These are phyloP conservation scores for Vimba vimba DNA, from an alignment of 2,113 vertebrate genomes.

Conservation along the genomic window DNA sequence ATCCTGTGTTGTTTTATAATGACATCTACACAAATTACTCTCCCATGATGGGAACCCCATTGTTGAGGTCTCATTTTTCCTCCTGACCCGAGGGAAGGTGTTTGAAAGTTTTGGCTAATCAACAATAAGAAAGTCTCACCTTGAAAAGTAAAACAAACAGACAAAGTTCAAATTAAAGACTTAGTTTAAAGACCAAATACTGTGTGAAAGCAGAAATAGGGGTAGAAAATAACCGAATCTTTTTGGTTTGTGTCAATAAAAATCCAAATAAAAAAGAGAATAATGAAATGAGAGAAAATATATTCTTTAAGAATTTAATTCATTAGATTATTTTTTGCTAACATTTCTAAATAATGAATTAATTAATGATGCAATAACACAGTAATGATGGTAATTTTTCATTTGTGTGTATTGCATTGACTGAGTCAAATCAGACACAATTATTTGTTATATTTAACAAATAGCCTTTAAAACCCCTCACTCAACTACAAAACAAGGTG, in stretches of 20 bases:
- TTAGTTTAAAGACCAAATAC: not conserved
- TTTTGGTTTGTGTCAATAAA: no score
- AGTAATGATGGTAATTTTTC: no score
- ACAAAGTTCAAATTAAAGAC: not conserved
- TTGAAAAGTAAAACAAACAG: slow-evolving; percentile 16
- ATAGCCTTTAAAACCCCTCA: no score
- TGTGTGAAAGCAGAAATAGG: not conserved
- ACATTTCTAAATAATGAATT: no score
- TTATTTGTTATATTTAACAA: no score
- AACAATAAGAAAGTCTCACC: slow-evolving; percentile 27
- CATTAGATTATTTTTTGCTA: not conserved
- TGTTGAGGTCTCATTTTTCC: slow-evolving; percentile 15
- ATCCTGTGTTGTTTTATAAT: not conserved
- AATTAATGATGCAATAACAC: no score
- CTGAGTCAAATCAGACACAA: no score
- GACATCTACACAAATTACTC: not conserved
- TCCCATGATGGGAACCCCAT: not conserved
- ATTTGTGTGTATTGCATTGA: no score
- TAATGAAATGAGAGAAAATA: not conserved
- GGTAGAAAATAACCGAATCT: no score
- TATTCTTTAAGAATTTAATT: not conserved
- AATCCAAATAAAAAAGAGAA: not conserved
- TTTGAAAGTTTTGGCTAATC: slow-evolving; percentile 6
- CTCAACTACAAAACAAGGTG: no score
- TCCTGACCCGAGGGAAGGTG: not conserved